phyloP scores from a whole-genome alignment of 2,888 invertebrate genomes.

The Pomacea canaliculata region DNA sequence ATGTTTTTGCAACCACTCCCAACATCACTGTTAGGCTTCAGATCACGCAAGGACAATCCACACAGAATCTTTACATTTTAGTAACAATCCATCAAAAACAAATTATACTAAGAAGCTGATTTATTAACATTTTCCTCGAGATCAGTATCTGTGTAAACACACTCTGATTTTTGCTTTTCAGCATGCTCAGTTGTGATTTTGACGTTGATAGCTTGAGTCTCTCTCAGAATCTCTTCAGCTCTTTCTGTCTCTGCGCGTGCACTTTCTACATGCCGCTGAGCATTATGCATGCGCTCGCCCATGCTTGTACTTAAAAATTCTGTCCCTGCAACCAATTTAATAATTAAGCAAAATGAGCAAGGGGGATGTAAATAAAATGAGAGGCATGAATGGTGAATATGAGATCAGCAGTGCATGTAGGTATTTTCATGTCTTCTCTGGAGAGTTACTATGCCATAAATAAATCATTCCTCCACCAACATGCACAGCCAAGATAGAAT shows the following conservation, averaged over 20 bases:
- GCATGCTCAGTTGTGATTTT: conserved; percentile 19
- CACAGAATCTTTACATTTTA: too few relatives aligned
- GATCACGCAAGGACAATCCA: too few relatives aligned
- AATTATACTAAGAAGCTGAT: too few relatives aligned
- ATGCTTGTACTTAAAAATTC: conserved; percentile 29
- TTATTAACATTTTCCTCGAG: too few relatives aligned
- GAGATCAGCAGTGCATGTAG: too few relatives aligned
- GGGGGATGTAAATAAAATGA: neutral
- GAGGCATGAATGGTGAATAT: neutral
- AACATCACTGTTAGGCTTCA: too few relatives aligned
- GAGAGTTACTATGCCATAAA: too few relatives aligned
- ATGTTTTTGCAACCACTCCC: too few relatives aligned
- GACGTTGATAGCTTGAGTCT: conserved; percentile 9
- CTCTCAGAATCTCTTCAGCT: conserved; percentile 15
- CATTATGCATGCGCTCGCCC: conserved; percentile 29
- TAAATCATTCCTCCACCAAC: too few relatives aligned
- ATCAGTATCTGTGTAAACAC: too few relatives aligned
- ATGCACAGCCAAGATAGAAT: neutral
- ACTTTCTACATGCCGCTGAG: conserved; percentile 15
- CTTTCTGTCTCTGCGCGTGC: conserved; percentile 9
- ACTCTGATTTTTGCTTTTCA: conserved; percentile 6
- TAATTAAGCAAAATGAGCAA: neutral
- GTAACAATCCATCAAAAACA: too few relatives aligned
- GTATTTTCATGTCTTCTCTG: too few relatives aligned
- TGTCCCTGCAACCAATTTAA: conserved; percentile 15